Percentiles rank a stretch among this genome's conserved stretches.
These are phyloP conservation scores for Ictalurus furcatus DNA, from an alignment of 2,113 vertebrate genomes.

Conservation along the genomic window DNA sequence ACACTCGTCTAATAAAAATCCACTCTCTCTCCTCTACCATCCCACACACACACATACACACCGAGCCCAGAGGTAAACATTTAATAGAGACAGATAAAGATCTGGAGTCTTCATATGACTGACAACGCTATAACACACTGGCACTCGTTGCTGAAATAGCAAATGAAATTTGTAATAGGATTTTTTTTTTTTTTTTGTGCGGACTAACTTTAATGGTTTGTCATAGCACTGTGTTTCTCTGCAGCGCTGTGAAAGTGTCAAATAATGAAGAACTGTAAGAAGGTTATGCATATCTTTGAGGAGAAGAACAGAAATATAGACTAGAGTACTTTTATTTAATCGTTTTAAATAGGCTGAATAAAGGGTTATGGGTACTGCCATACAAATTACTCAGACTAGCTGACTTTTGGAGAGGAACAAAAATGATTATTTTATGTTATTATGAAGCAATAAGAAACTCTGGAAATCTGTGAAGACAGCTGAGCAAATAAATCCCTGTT, in stretches of 20 bases:
- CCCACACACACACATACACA: neutral
- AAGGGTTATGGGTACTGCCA: neutral
- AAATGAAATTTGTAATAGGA: neutral
- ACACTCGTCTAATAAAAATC: neutral
- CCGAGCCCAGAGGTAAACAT: constrained; percentile 7
- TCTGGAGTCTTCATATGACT: constrained; percentile 24
- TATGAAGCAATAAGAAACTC: neutral
- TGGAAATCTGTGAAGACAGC: neutral
- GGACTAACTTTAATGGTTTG: neutral
- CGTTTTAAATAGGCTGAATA: neutral
- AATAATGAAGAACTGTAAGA: constrained; percentile 1
- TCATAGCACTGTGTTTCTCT: neutral
- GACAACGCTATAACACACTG: constrained; percentile 20
- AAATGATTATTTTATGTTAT: neutral
- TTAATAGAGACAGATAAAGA: constrained; percentile 29
- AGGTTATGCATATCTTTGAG: neutral
- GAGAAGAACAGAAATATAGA: neutral
- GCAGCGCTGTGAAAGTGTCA: neutral
- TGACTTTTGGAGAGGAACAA: neutral
- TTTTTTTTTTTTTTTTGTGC: neutral
- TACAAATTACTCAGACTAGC: neutral
- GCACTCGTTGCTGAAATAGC: neutral
- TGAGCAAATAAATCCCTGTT: neutral
- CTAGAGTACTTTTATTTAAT: neutral
- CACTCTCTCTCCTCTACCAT: neutral